Percentiles rank a stretch among this genome's conserved stretches.
Evolutionary conservation across 2,888 invertebrate species (phyloP).

Genomic region (Folsomia candida): DNA sequence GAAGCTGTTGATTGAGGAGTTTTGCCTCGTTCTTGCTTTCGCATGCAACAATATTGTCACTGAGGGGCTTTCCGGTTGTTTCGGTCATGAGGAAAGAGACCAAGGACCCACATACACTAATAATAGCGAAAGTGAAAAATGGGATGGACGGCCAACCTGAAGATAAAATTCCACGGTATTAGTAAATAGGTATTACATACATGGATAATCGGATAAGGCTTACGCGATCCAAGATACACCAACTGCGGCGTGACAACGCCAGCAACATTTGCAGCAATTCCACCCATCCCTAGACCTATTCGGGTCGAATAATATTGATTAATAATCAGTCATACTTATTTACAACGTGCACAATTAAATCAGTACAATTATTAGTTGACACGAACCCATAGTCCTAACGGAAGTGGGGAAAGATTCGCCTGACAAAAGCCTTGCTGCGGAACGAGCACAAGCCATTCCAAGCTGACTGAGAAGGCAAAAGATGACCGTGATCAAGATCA

Average conservation of each 20-base stretch:
- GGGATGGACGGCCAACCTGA: slow-evolving; percentile 40
- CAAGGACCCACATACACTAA: slow-evolving; percentile 33
- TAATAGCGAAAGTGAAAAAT: slow-evolving; percentile 39
- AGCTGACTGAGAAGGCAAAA: slow-evolving; percentile 37
- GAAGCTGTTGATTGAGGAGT: too few species aligned
- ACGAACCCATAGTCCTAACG: slow-evolving; percentile 40
- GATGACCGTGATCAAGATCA: slow-evolving; percentile 9
- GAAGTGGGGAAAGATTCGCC: slow-evolving; percentile 41
- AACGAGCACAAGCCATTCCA: slow-evolving; percentile 37
- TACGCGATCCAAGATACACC: slow-evolving; percentile 40
- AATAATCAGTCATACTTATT: too few species aligned
- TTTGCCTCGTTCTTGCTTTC: too few species aligned
- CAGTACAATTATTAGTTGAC: too few species aligned
- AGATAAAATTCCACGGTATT: too few species aligned
- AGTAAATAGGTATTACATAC: too few species aligned
- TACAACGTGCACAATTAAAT: too few species aligned
- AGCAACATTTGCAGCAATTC: slow-evolving; percentile 32
- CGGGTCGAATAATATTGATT: too few species aligned
- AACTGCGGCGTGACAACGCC: slow-evolving; percentile 42
- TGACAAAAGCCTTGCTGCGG: slow-evolving; percentile 30
- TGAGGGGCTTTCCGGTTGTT: slow-evolving; percentile 36
- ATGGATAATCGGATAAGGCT: too few species aligned
- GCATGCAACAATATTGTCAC: slow-evolving; percentile 10
- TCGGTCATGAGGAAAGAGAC: slow-evolving; percentile 38
- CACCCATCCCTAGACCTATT: slow-evolving; percentile 37